Percentiles rank a stretch among this genome's conserved stretches.
phyloP scores from a whole-genome alignment of 2,113 vertebrate genomes.

The Verasper variegatus region DNA sequence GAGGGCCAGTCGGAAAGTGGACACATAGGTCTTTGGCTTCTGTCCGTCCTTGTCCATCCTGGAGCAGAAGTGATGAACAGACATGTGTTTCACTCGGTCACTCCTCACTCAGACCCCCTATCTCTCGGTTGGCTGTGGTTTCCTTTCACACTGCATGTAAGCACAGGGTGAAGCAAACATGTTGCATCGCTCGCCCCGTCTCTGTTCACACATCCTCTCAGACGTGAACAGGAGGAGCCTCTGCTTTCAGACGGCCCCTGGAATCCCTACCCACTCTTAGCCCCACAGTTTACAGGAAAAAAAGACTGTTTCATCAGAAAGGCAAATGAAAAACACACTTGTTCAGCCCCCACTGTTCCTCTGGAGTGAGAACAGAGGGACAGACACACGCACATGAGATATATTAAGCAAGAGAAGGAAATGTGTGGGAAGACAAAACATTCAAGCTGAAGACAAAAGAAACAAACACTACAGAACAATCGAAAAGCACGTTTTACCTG shows the following conservation, averaged over 20 bases:
- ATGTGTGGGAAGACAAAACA: slow-evolving; percentile 51
- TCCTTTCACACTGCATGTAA: neutral
- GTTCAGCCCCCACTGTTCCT: slow-evolving; percentile 26
- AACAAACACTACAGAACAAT: neutral
- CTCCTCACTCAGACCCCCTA: slow-evolving; percentile 22
- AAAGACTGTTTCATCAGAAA: slow-evolving; percentile 40
- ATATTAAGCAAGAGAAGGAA: slow-evolving; percentile 15
- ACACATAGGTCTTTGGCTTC: slow-evolving; percentile 74
- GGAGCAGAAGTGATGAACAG: slow-evolving; percentile 2
- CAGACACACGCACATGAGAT: neutral
- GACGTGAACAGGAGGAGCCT: slow-evolving; percentile 56
- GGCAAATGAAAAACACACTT: slow-evolving; percentile 52
- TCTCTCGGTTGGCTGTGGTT: neutral
- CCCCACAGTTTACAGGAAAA: slow-evolving; percentile 43
- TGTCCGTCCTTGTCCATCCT: slow-evolving; percentile 69
- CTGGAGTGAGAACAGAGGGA: slow-evolving; percentile 19
- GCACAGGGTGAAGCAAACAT: slow-evolving; percentile 6
- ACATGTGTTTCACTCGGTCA: slow-evolving; percentile 23
- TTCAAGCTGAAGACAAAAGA: slow-evolving; percentile 3
- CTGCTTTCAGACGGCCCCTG: slow-evolving; percentile 9
- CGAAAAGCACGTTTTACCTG: slow-evolving; percentile 48
- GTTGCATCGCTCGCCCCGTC: slow-evolving; percentile 15
- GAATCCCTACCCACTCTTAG: slow-evolving; percentile 46
- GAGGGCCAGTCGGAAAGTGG: slow-evolving; percentile 73
- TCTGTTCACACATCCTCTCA: slow-evolving; percentile 45